Base-by-base conservation (phyloP, 2,113 vertebrate species). In the Tapirus terrestris region DNA sequence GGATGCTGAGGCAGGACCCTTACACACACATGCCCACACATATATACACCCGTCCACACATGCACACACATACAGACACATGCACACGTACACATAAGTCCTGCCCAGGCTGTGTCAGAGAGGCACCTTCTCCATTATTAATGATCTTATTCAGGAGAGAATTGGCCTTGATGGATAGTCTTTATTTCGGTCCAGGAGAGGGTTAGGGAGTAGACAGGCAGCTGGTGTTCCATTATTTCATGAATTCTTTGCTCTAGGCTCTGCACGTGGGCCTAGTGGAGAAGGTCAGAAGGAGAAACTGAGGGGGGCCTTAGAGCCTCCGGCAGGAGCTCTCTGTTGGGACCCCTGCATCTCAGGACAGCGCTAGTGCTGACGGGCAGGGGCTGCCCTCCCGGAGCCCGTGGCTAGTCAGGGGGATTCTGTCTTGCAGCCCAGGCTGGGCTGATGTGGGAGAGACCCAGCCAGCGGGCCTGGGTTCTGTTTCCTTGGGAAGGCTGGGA, bases 71-170 rank as follows among this genome's bases (percentile, higher is more conserved):
- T 0, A 8, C 9, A 36, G 9, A 43, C 27, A 13, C 21, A 3
- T 2, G 3, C 10, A 14, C 5, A 58, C 3, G 1, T 3, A 31
- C 17, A 4, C 80, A 58, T 36, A 18, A 1, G 36, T 36, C 33
- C 81, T 53, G 23, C 61, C 68, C 48, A 9, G 20, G n/a, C 65
- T 91, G 33, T n/a, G 79, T 83, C 63, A 68, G 16, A 61, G 25
- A 56, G 6, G 63, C 12, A 16, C 36, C 25, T 80, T 72, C 88
- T 97, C 29, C 81, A 86, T 93, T 82, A 91, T 91, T 94, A 77
- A 94, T 43, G 39, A 86, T 76, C 72, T 82, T 60, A 63, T 67
- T 97, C 43, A 7, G 29, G 53, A 92, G 79, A 92, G 73, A 85
- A 96, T 92, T 8, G 60, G 39, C 81, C 77, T 91, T 17, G 0